Base-by-base conservation (phyloP, 2,113 vertebrate species). In the Echinops telfairi region DNA sequence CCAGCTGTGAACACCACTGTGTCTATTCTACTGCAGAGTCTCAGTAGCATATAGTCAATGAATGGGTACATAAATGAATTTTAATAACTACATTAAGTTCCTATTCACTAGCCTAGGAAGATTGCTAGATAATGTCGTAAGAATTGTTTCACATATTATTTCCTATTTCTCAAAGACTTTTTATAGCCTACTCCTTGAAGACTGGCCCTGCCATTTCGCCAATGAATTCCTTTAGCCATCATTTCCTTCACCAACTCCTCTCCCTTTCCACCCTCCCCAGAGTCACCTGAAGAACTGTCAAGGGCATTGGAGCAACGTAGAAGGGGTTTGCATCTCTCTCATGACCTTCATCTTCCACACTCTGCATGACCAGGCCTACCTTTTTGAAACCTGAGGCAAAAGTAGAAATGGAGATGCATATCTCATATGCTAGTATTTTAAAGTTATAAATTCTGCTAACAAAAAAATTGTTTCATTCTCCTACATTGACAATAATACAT, bases 71-170 rank as follows among this genome's bases (percentile, higher is more conserved):
- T 27, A 6, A 84, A 40, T 57, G 11, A 77, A 12, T 71, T 71
- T 36, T 36, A 64, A 2, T 53, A 53, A 78, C 33, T 53, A 10
- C 20, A 15, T 14, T 70, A 31, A 4, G 0, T 3, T 25, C 9
- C 23, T 88, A 40, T 10, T 68, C 23, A 31, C 29, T 62, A 47
- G 4, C 3, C 12, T 33, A 53, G 58, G 43, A 70, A 43, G 4
- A 27, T 38, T 43, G 29, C 23, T 29, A 90, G 31, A 84, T 60
- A 36, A 29, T 29, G 16, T n/a, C 79, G 86, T 27, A 40, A 77
- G 25, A 73, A 53, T 10, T 66, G 10, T 0, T 43, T 75, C 14
- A 43, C 62, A 27, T 40, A 33, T 27, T 4, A 20, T 23, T 22
- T 4, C 60, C 33, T 81, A 8, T 53, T 53, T 53, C 47, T 53